Base-by-base conservation (phyloP, 2,888 invertebrate species). In the Aphidius colemani region DNA sequence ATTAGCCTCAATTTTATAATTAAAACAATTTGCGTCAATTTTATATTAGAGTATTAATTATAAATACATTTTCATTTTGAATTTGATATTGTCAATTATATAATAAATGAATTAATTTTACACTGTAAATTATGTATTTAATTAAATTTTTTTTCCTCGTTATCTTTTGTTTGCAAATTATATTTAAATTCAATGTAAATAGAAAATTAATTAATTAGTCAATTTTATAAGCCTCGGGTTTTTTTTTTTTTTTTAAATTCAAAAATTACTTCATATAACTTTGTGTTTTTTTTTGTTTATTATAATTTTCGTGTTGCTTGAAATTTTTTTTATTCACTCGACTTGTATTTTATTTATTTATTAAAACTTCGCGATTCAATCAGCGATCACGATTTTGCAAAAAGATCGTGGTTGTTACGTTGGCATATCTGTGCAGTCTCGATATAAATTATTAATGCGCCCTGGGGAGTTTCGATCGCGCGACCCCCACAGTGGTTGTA, bases 361-460 rank as follows among this genome's bases (percentile, higher is more conserved):
- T 18, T 18, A 18, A 18, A 13, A 53, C 68, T 67, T 67, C 41
- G 57, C 69, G 76, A 75, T 75, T 65, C 69, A 75, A 75, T 75
- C 76, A 67, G 70, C 68, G 66, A 70, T 75, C 75, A 75, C 74
- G 74, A 75, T 72, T 30, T 75, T 72, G 70, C 67, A 61, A 67
- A 59, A 67, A 71, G 73, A 75, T 76, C 74, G 75, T 75, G 74
- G 75, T 64, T 53, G 65, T 67, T 63, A 64, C 71, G 72, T 72
- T 73, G 69, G 71, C 69, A 68, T 74, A 73, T 72, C 71, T 71
- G 69, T 67, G 39, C 39, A 46, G 61, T 59, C 53, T 62, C 71
- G 70, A 71, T 70, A 75, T 76, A 76, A 76, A 76, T 74, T 75
- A 76, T 76, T 74, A 75, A 75, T 75, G 75, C 69, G 57, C 70